Evolutionary conservation across 2,888 invertebrate genomes (phyloP), one percentile per base, ranked within the genome.

Genomic region (Sclerodermus sp.): DNA sequence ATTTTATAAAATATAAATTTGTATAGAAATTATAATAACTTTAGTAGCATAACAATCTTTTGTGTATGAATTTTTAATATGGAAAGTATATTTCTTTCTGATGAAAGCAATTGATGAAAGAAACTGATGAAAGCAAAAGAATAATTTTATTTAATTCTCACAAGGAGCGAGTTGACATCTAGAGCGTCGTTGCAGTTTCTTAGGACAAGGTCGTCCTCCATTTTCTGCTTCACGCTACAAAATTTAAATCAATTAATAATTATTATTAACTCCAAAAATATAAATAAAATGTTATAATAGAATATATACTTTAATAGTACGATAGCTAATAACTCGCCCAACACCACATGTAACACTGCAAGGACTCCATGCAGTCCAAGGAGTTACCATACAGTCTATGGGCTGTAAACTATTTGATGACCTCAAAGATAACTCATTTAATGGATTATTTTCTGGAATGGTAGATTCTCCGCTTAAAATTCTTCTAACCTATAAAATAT

Each of bases 361-460:
- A 1, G 83, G 81, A 18, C 88, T 85, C 94, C 94, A 96, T 42
- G 85, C 84, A 23, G 90, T 84, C 95, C 95, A 96, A 38, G 84
- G 83, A 1, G 90, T 86, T 67, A 91, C 81, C 65, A 85, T 82
- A 64, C 93, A 93, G 74, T 88, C 86, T 12, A 82, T 71, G n/a
- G 80, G 78, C 13, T 64, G n/a, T n/a, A n/a, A n/a, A n/a, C n/a
- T n/a, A n/a, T n/a, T n/a, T n/a, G n/a, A n/a, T n/a, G n/a, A n/a
- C n/a, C n/a, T n/a, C n/a, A n/a, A n/a, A n/a, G n/a, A n/a, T n/a
- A n/a, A n/a, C n/a, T n/a, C n/a, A n/a, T n/a, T n/a, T n/a, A n/a
- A n/a, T n/a, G n/a, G n/a, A n/a, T n/a, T n/a, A n/a, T n/a, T n/a
- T n/a, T n/a, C n/a, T n/a, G n/a, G n/a, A n/a, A n/a, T n/a, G n/a